Evolutionary conservation across 1,140 invertebrate genomes (phyloP).

Genomic region (Lasaia peninsularis): DNA sequence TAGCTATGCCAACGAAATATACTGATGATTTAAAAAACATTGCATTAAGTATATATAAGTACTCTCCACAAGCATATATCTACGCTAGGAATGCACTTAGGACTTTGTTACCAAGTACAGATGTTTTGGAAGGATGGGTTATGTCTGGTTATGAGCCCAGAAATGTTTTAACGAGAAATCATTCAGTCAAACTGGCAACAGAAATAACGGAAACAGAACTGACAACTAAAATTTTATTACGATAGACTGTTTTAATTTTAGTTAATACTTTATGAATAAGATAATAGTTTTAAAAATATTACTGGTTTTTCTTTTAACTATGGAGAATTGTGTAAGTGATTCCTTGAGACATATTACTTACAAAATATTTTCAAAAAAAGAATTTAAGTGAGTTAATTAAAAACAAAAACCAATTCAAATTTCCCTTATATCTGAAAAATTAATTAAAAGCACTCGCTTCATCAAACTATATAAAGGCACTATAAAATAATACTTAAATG

Average conservation of each 20-base stretch:
- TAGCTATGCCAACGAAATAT: slow-evolving; percentile 64
- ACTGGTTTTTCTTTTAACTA: not conserved
- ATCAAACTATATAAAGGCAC: too few species aligned
- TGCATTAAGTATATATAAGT: slow-evolving; percentile 65
- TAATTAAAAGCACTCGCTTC: too few species aligned
- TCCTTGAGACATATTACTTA: too few species aligned
- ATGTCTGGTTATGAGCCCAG: slow-evolving; percentile 54
- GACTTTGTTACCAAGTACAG: slow-evolving; percentile 61
- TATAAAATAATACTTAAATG: too few species aligned
- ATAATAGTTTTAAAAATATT: slow-evolving; percentile 10
- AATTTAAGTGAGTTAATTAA: too few species aligned
- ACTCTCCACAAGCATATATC: slow-evolving; percentile 67
- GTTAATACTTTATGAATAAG: slow-evolving; percentile 18
- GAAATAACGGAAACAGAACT: slow-evolving; percentile 60
- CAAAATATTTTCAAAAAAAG: too few species aligned
- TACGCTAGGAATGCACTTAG: slow-evolving; percentile 66
- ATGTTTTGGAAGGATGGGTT: slow-evolving; percentile 58
- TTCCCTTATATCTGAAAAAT: too few species aligned
- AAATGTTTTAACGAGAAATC: slow-evolving; percentile 48
- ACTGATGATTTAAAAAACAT: slow-evolving; percentile 69
- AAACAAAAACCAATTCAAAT: too few species aligned
- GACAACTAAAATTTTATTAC: slow-evolving; percentile 59
- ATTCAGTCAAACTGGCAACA: slow-evolving; percentile 53
- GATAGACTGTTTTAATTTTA: slow-evolving; percentile 38
- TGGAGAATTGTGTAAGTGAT: too few species aligned